phyloP scores from a whole-genome alignment of 2,797 vertebrate genomes.

The Cirrhinus mrigala region DNA sequence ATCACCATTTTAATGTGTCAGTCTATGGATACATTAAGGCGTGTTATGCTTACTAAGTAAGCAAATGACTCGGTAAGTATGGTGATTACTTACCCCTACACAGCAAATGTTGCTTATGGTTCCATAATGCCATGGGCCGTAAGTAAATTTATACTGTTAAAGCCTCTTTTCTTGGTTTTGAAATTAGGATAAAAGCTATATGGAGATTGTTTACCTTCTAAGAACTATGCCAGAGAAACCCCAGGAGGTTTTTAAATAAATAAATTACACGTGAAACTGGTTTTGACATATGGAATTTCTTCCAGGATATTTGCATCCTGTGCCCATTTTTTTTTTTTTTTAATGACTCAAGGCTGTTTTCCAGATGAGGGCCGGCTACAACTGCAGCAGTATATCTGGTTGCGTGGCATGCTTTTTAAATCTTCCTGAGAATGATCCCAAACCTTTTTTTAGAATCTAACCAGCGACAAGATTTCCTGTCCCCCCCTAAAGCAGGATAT shows the following conservation, averaged over 20 bases:
- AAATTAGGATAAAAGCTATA: constrained; percentile 25
- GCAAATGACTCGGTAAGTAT: constrained; percentile 18
- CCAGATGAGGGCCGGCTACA: constrained; percentile 49
- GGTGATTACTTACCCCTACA: constrained; percentile 15
- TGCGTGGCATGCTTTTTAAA: constrained; percentile 66
- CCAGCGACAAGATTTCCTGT: constrained; percentile 73
- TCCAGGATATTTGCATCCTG: constrained; percentile 55
- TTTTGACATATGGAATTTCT: constrained; percentile 54
- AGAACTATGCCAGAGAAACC: constrained; percentile 36
- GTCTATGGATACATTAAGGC: constrained; percentile 3
- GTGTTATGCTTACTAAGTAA: constrained; percentile 61
- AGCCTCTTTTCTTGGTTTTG: constrained; percentile 1
- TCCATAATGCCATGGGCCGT: neutral
- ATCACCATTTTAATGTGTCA: constrained; percentile 18
- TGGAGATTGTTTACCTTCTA: constrained; percentile 34
- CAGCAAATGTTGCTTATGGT: constrained; percentile 14
- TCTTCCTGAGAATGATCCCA: constrained; percentile 74
- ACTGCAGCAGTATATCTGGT: constrained; percentile 49
- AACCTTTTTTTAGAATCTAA: constrained; percentile 76
- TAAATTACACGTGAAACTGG: constrained; percentile 46
- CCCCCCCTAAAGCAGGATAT: constrained; percentile 77
- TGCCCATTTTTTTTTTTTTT: constrained; percentile 34
- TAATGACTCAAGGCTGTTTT: constrained; percentile 55
- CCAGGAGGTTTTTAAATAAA: constrained; percentile 50
- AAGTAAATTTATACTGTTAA: constrained; percentile 21